Evolutionary conservation across 2,888 invertebrate species (phyloP), one percentile per base, ranked within the genome.

Genomic region (Spisula subtruncata): DNA sequence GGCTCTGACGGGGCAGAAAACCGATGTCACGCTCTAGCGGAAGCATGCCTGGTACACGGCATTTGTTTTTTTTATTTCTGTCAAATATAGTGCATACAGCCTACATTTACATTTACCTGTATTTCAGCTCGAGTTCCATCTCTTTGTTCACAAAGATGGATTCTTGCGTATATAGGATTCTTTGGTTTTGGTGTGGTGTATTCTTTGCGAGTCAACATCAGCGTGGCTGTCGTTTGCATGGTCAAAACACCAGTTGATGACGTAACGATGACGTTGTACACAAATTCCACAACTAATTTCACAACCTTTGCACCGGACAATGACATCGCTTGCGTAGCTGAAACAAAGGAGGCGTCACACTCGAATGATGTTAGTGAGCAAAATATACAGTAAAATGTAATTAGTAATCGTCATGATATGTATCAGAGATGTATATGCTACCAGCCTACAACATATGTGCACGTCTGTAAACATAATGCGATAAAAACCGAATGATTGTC

Each of bases 121-220:
- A 48, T 20, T 82, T 20, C 46, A 66, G 87, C 46, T 18, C 16
- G 35, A 83, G 93, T 90, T 2, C 91, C 93, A 14, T 32, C 83
- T 1, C 25, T 90, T 8, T 91, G 91, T 71, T 93, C 93, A 14
- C 92, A 93, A 56, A 83, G 94, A 87, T 94, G 93, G 93, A 91
- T 93, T 35, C 81, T 94, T 46, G 91, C 93, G 14, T 94, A 94
- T 84, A 90, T 92, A n/a, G 91, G 91, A 8, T 94, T 93, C 81
- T 83, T 93, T n/a, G 94, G 94, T 8, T 94, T 94, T 71, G 88
- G 92, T 46, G 93, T 91, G 14, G 91, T 93, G 16, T 94, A 93
- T 86, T 86, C 93, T 6, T 97, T 98, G 89, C 97, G 98, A 71
- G 94, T 93, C 6, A 94, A 95, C 81, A 90, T 95, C 54, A 95